Base-by-base conservation (phyloP, 1,140 invertebrate species). In the Probaryconus sp. region DNA sequence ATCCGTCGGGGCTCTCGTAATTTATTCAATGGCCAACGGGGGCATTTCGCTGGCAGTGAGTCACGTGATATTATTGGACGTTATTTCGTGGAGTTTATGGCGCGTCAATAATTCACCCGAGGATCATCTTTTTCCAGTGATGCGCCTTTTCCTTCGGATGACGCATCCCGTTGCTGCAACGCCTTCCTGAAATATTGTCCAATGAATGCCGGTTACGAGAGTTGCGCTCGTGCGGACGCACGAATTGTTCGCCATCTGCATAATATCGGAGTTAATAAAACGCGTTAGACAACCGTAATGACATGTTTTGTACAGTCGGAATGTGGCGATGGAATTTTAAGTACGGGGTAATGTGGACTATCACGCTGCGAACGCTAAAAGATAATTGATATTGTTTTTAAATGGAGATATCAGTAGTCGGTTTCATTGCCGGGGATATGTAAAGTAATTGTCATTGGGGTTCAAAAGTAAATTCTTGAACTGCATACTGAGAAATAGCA, bases 61-160 rank as follows among this genome's bases (percentile, higher is more conserved):
- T 73, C 63, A 74, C 71, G 58, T 56, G 55, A 74, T 13, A 74
- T 74, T 74, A 74, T 74, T 48, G 42, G 56, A 60, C 63, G 26
- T 38, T 38, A 10, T 14, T 38, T 38, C 35, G 35, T 3, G 11
- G 35, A n/a, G 10, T 38, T 38, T 38, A 38, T 38, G 13, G 40
- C 35, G 56, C 56, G 48, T 73, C 61, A 73, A 73, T 73, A 65
- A 67, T 67, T 65, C 55, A 67, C 55, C 11, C 33, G 14, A 35
- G 47, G n/a, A 11, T 43, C 58, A 47, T 69, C 65, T 45, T 69
- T 60, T 60, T 69, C 35, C 14, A 21, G 42, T 18, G 14, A 17
- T 9, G 21, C 13, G 18, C 17, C 3, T 30, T 13, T 10, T 38
- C 11, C 51, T 55, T 48, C 42, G 42, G 35, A 35, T 58, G 51